phyloP scores from a whole-genome alignment of 2,888 invertebrate species.

The Lasiommata megera region DNA sequence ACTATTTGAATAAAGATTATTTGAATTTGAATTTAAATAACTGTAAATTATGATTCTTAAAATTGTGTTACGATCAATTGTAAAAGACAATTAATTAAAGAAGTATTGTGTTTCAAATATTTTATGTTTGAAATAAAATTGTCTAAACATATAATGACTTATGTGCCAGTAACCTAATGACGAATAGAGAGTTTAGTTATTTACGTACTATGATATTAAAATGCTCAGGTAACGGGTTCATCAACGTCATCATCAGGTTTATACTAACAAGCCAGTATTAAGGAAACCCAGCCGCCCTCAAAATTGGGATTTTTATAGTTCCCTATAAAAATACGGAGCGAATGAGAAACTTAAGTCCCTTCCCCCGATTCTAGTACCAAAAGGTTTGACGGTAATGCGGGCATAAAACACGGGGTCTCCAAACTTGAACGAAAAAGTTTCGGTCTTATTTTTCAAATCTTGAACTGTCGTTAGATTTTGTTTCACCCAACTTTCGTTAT shows the following conservation, averaged over 20 bases:
- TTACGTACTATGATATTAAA: too few relatives aligned
- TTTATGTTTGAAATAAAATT: too few relatives aligned
- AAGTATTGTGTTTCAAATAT: too few relatives aligned
- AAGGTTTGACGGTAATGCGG: conserved; percentile 60
- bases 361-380: conserved; percentile 45
- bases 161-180: too few relatives aligned
- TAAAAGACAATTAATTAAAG: too few relatives aligned
- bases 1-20: too few relatives aligned
- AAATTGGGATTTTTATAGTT: conserved; percentile 53
- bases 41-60: too few relatives aligned
- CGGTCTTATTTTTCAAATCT: conserved; percentile 59
- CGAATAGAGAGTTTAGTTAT: too few relatives aligned
- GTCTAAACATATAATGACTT: too few relatives aligned
- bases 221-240: background rate
- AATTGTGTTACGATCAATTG: too few relatives aligned
- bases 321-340: conserved; percentile 39
- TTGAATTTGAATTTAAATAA: too few relatives aligned
- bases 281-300: conserved; percentile 41
- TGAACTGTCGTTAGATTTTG: conserved; percentile 48
- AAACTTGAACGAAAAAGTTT: conserved; percentile 63
- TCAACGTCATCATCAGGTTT: conserved; percentile 19
- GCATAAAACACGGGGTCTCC: conserved; percentile 55
- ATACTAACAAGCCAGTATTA: conserved; percentile 31
- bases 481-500: conserved; percentile 42
- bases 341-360: conserved; percentile 37